Evolutionary conservation across 2,888 invertebrate genomes (phyloP), one percentile per base, ranked within the genome.

Genomic region (Tortricodes alternella): DNA sequence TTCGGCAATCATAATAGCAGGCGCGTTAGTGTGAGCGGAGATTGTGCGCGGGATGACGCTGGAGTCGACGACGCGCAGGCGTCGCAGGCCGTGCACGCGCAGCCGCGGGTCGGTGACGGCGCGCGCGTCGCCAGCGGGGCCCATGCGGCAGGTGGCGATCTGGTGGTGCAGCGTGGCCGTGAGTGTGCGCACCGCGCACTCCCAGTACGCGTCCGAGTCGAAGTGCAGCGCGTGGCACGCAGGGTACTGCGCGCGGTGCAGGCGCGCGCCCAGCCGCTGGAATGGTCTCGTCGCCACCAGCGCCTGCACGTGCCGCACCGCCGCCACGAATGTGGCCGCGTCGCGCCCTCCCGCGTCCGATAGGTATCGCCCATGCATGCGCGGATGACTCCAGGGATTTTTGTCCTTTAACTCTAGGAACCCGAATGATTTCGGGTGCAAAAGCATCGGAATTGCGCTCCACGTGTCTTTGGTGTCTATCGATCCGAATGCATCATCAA

Each of bases 281-380:
- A 95, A 93, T 0, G 94, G 90, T 1, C 90, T 86, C 1, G 93
- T 93, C 35, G 91, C 70, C 0, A 91, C 84, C 13, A 95, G 74
- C 41, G 89, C 84, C 58, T 94, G 91, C 1, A 93, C 77, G 58
- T 93, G 92, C 63, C 94, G 93, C 35, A 95, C 92, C 0, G 93
- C 91, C 11, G 92, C 91, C 3, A 94, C 76, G 44, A 94, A 80
- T 0, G 93, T 92, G n/a, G 90, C 89, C 0, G 93, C 78, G 67
- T 96, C 92, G 18, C 62, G 76, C 2, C 91, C 91, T 70, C 63
- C 76, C 3, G 91, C 91, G 70, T 95, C 92, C 0, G 92, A 91
- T 58, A 97, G 92, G 75, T 97, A 97, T 68, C 97, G 96, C 0
- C 96, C 94, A 66, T 95, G 93, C 65, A 98, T 93, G n/a, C 93